Percentiles rank a stretch among this genome's conserved stretches.
These are phyloP conservation scores for silkworm (Bombyx mori) DNA, from an alignment of 1,140 invertebrate genomes.

Conservation along the genomic window DNA sequence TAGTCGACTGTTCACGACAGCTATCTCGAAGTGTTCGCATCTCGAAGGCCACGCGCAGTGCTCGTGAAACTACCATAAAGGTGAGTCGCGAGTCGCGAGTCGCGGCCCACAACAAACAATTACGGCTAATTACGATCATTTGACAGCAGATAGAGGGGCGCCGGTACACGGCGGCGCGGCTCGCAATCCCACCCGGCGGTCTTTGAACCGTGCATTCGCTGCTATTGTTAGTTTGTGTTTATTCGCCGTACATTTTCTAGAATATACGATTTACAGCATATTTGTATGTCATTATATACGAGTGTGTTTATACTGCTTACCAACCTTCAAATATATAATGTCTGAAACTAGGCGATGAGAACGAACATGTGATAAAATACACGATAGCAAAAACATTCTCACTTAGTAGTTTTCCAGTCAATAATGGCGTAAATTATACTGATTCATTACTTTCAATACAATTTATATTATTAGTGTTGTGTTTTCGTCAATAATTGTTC, in stretches of 20 bases:
- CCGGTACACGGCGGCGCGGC: slow-evolving; percentile 17
- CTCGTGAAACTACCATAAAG: slow-evolving; percentile 15
- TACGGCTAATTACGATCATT: slow-evolving; percentile 29
- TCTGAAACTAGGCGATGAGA: too few species aligned
- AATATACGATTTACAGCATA: slow-evolving; percentile 7
- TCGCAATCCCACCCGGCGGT: slow-evolving; percentile 25
- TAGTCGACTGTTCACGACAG: too few species aligned
- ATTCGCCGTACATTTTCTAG: slow-evolving; percentile 35
- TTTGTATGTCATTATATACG: too few species aligned
- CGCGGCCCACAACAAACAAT: slow-evolving; percentile 19
- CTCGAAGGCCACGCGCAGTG: slow-evolving; percentile 16
- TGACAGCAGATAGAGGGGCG: slow-evolving; percentile 17
- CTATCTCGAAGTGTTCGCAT: slow-evolving; percentile 3
- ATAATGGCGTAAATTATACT: too few species aligned
- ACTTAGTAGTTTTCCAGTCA: too few species aligned
- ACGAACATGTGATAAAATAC: too few species aligned
- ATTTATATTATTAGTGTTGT: too few species aligned
- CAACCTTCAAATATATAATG: too few species aligned
- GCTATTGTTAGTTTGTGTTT: slow-evolving; percentile 35
- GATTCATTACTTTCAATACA: too few species aligned
- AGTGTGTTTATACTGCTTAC: too few species aligned
- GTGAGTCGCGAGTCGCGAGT: slow-evolving; percentile 21
- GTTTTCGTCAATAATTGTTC: too few species aligned
- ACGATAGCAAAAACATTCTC: too few species aligned
- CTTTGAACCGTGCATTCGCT: slow-evolving; percentile 42